Percentiles rank a stretch among this genome's conserved stretches.
Conservation (phyloP, 2,888 invertebrate genomes). For the Drosophila paramelanica region DNA sequence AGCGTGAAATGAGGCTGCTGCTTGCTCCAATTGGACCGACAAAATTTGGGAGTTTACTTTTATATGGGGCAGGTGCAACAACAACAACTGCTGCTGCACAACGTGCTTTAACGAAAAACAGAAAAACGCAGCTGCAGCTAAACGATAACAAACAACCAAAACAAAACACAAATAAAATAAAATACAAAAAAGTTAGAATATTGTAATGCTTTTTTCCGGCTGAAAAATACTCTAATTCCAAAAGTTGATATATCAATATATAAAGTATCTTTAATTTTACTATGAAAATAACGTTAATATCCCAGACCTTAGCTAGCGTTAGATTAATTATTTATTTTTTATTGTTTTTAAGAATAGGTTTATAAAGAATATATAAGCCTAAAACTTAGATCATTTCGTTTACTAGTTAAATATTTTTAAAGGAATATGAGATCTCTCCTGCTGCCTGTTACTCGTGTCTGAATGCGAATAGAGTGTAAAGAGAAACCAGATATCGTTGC, state of each 20-base stretch:
- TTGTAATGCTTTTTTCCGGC: background rate
- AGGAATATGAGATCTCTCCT: background rate
- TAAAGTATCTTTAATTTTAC: too few species aligned
- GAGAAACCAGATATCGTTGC: slow-evolving; percentile 6
- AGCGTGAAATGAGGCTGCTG: slow-evolving; percentile 17
- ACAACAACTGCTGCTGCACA: slow-evolving; percentile 25
- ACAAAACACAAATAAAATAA: slow-evolving; percentile 1
- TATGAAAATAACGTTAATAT: too few species aligned
- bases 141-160: slow-evolving; percentile 21
- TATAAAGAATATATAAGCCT: too few species aligned
- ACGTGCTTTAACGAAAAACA: slow-evolving; percentile 22
- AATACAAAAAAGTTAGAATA: slow-evolving; percentile 9
- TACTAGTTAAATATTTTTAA: too few species aligned
- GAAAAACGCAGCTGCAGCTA: slow-evolving; percentile 20
- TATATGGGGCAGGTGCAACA: slow-evolving; percentile 34
- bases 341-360: too few species aligned
- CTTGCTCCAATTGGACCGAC: slow-evolving; percentile 40
- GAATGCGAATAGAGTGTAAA: slow-evolving; percentile 6
- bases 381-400: too few species aligned
- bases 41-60: slow-evolving; percentile 45
- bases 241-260: background rate
- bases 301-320: too few species aligned
- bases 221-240: background rate
- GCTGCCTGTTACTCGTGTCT: background rate
- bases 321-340: too few species aligned